These are phyloP conservation scores for Plecturocebus donacophilus DNA, from an alignment of 2,113 vertebrate species.

Conservation along the genomic window DNA sequence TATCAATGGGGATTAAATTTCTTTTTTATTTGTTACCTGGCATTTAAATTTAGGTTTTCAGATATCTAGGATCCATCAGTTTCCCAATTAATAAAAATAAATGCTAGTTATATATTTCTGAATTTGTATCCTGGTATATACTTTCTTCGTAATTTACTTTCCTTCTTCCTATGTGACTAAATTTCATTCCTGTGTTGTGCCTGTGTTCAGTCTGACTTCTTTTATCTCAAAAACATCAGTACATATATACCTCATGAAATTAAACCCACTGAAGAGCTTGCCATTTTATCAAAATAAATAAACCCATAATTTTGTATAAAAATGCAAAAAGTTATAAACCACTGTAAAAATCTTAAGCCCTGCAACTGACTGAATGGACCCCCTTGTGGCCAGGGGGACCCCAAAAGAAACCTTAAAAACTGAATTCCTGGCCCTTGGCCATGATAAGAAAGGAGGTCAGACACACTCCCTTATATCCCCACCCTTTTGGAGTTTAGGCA, in stretches of 20 bases:
- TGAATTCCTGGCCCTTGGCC: no score
- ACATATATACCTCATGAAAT: neutral
- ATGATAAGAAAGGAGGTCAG: no score
- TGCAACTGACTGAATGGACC: no score
- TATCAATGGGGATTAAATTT: neutral
- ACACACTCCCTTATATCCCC: no score
- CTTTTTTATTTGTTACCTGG: constrained; percentile 23
- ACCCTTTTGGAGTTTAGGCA: no score
- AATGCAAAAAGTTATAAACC: neutral
- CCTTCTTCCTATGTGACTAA: neutral
- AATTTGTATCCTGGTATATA: neutral
- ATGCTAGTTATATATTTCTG: neutral
- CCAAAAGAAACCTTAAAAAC: no score
- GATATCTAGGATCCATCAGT: neutral
- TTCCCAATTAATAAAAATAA: neutral
- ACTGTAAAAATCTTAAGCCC: no score
- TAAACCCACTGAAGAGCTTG: neutral
- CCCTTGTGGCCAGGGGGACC: no score
- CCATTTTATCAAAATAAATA: neutral
- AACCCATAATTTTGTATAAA: neutral
- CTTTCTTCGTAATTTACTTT: neutral
- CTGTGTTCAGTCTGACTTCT: neutral
- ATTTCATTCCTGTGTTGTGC: neutral
- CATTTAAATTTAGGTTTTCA: neutral
- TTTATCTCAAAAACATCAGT: neutral